Percentiles rank a stretch among this genome's conserved stretches.
Conservation (phyloP, 1,140 invertebrate species). For the Euborellia annulipes region DNA sequence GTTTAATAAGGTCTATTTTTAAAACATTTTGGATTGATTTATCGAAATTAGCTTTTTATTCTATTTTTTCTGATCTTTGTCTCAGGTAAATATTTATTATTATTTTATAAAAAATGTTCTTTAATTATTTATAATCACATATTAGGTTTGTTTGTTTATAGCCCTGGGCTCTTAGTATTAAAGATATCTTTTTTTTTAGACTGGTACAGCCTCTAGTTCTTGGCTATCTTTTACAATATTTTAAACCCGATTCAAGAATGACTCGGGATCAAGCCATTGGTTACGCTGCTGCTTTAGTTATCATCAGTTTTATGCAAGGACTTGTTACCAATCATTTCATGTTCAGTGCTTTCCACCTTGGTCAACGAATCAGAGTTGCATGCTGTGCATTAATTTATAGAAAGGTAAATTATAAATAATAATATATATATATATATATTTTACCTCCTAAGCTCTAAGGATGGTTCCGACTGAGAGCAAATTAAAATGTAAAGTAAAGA, state of each 20-base stretch:
- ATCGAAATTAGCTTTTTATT: background rate
- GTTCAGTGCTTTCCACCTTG: constrained; percentile 27
- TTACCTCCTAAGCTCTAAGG: background rate
- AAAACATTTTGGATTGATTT: background rate
- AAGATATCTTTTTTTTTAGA: constrained; percentile 11
- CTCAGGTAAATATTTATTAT: background rate
- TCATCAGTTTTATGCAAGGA: constrained; percentile 25
- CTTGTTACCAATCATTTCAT: constrained; percentile 38
- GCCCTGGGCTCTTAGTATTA: too few species aligned
- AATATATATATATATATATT: constrained; percentile 3
- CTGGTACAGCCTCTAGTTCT: constrained; percentile 20
- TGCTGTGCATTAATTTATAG: constrained; percentile 30
- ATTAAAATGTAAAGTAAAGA: background rate
- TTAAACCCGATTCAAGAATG: constrained; percentile 14
- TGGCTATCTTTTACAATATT: constrained; percentile 24
- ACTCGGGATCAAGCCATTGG: constrained; percentile 28
- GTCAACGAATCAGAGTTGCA: constrained; percentile 30
- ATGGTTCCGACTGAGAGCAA: background rate
- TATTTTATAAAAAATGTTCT: too few species aligned
- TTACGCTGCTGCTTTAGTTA: constrained; percentile 23
- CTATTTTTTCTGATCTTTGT: background rate
- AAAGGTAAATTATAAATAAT: constrained; percentile 25
- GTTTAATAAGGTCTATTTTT: background rate
- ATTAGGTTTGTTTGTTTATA: too few species aligned
- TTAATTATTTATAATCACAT: background rate